Evolutionary conservation across 2,113 vertebrate genomes (phyloP).

Genomic region (Neolamprologus brichardi): DNA sequence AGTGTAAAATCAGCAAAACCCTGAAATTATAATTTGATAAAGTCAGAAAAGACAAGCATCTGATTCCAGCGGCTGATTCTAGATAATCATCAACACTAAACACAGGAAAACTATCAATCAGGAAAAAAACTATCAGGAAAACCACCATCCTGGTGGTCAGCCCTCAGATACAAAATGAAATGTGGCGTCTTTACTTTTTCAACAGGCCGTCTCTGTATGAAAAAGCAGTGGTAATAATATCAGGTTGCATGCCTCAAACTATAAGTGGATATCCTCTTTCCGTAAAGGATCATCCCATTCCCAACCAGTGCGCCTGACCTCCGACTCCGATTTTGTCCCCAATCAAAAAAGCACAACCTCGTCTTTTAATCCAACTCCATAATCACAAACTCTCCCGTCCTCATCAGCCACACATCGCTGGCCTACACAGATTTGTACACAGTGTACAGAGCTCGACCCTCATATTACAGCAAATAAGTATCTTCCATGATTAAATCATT

Average conservation of each 20-base stretch:
- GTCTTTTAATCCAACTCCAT: slow-evolving; percentile 60
- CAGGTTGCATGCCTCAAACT: neutral
- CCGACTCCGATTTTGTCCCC: slow-evolving; percentile 37
- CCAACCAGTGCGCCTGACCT: slow-evolving; percentile 44
- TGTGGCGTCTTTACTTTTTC: neutral
- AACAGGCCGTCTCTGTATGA: neutral
- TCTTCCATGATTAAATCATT: slow-evolving; percentile 73
- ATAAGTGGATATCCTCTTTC: slow-evolving; percentile 29
- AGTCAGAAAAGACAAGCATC: neutral
- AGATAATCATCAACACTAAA: neutral
- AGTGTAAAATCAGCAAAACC: neutral
- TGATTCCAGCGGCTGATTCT: neutral
- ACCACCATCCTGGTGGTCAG: neutral
- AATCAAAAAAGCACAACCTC: slow-evolving; percentile 68
- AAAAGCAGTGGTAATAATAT: neutral
- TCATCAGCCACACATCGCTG: neutral
- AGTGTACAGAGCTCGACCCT: neutral
- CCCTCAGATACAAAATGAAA: neutral
- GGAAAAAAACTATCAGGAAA: too few species aligned
- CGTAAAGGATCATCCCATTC: slow-evolving; percentile 51
- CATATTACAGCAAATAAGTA: slow-evolving; percentile 61
- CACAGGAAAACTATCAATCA: neutral
- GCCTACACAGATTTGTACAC: slow-evolving; percentile 1
- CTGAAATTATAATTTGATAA: neutral
- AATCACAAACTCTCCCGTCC: slow-evolving; percentile 51